phyloP scores from a whole-genome alignment of 2,888 invertebrate genomes.

The Agrilus mali region DNA sequence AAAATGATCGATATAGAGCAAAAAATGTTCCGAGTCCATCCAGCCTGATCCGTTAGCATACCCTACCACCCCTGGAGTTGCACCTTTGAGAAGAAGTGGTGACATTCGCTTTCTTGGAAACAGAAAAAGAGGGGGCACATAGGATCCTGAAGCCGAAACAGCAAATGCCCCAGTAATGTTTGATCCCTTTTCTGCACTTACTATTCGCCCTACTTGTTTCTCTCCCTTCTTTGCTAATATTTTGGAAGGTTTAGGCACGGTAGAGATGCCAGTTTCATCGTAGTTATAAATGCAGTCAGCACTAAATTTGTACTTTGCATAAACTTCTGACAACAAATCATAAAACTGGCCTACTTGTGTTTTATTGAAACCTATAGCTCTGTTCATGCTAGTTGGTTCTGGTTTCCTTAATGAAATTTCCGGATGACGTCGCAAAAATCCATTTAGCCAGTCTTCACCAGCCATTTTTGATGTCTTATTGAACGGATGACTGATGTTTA shows the following conservation, averaged over 20 bases:
- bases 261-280: conserved; percentile 26
- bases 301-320: conserved; percentile 10
- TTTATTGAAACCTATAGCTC: too few relatives aligned
- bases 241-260: conserved; percentile 23
- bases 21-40: not conserved
- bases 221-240: conserved; percentile 22
- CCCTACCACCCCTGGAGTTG: too few relatives aligned
- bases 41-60: too few relatives aligned
- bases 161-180: too few relatives aligned
- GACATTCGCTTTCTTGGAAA: not conserved
- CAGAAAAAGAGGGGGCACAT: too few relatives aligned
- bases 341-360: conserved; percentile 15
- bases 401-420: too few relatives aligned
- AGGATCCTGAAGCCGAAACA: too few relatives aligned
- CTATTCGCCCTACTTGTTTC: conserved; percentile 27
- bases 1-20: not conserved
- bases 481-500: conserved; percentile 3
- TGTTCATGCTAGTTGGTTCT: too few relatives aligned
- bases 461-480: conserved; percentile 5
- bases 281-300: conserved; percentile 20
- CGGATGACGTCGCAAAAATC: conserved; percentile 4
- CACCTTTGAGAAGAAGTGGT: not conserved
- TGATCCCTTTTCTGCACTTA: too few relatives aligned
- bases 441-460: conserved; percentile 3
- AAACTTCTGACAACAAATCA: conserved; percentile 13